A percentile compares a stretch with the other conserved stretches of the same genome.
phyloP scores from a whole-genome alignment of 2,113 vertebrate genomes.

The Lichenostomus cassidix region DNA sequence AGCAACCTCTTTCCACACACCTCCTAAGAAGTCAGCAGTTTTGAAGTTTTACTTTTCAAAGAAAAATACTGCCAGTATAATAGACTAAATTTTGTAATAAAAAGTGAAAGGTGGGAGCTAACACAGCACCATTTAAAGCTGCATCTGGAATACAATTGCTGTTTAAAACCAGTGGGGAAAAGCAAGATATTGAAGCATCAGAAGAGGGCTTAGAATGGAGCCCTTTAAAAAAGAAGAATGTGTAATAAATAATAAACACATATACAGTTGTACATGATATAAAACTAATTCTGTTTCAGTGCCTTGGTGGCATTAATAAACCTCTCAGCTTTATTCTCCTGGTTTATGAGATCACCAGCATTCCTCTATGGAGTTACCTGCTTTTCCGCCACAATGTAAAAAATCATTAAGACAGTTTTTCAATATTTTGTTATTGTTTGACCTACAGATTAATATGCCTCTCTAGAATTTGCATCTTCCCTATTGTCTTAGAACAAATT shows the following conservation, averaged over 20 bases:
- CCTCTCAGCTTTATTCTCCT: constrained; percentile 59
- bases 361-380: constrained; percentile 50
- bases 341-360: constrained; percentile 64
- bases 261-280: constrained; percentile 63
- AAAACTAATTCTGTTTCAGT: constrained; percentile 73
- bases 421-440: constrained; percentile 76
- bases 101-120: constrained; percentile 58
- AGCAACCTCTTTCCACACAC: background rate
- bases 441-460: constrained; percentile 75
- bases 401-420: constrained; percentile 73
- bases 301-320: constrained; percentile 70
- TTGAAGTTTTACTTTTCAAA: constrained; percentile 40
- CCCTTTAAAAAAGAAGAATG: constrained; percentile 68
- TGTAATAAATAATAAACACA: constrained; percentile 71
- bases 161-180: constrained; percentile 67
- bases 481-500: constrained; percentile 71
- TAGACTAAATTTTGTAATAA: constrained; percentile 62
- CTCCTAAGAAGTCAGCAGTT: constrained; percentile 26
- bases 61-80: constrained; percentile 31
- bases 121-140: constrained; percentile 52
- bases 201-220: constrained; percentile 59
- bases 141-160: constrained; percentile 62
- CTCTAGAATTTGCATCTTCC: constrained; percentile 70
- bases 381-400: constrained; percentile 54
- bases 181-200: constrained; percentile 56